These are phyloP conservation scores for Microcebus lehilahytsara DNA, from an alignment of 2,113 vertebrate genomes.

Conservation along the genomic window DNA sequence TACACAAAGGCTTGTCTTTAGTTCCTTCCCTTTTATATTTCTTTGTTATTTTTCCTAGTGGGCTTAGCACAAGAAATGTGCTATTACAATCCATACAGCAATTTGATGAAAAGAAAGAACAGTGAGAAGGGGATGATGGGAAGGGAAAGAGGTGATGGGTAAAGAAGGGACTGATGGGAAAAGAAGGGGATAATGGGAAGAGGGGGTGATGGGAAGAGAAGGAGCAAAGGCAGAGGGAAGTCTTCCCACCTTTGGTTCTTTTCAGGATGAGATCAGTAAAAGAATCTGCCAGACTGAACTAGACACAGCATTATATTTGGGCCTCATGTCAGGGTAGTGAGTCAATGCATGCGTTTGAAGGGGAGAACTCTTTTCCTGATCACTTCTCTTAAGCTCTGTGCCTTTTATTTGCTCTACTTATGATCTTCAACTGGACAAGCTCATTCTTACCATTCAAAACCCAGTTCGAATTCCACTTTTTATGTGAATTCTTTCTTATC, in stretches of 20 bases:
- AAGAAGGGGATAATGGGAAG: background rate
- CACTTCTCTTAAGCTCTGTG: background rate
- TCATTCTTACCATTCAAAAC: background rate
- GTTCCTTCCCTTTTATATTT: background rate
- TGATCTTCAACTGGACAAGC: background rate
- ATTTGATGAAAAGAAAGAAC: background rate
- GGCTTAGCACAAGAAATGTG: background rate
- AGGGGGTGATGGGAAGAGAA: background rate
- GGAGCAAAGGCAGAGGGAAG: background rate
- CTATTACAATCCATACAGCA: background rate
- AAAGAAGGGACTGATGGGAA: background rate
- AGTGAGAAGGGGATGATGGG: background rate
- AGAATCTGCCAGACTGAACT: background rate
- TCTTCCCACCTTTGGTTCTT: background rate
- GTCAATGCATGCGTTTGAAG: background rate
- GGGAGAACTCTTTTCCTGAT: background rate
- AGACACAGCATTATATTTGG: background rate
- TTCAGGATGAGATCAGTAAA: background rate
- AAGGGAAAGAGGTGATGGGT: rapidly evolving
- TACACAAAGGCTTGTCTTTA: background rate
- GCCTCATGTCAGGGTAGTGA: background rate
- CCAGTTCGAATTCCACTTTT: background rate
- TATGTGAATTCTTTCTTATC: background rate
- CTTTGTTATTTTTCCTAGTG: background rate
- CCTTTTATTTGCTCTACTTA: background rate